These are phyloP conservation scores for Charina bottae DNA, from an alignment of 2,113 vertebrate genomes.

Conservation along the genomic window DNA sequence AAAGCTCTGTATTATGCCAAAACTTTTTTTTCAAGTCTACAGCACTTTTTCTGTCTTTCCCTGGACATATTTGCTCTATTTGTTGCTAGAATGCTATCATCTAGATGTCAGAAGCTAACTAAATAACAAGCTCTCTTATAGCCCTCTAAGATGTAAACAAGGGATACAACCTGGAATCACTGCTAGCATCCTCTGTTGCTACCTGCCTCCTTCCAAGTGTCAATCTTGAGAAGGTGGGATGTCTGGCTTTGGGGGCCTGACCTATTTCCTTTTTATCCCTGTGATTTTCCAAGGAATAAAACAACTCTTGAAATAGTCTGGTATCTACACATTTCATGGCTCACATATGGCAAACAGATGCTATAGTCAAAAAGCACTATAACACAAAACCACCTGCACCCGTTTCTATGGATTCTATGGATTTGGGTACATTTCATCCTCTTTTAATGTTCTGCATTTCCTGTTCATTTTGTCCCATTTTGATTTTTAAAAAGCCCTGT, in stretches of 20 bases:
- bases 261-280: slow-evolving; percentile 1
- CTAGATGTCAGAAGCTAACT: not conserved
- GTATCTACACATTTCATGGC: not conserved
- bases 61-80: not conserved
- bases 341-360: not conserved
- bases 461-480: not conserved
- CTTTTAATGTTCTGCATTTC: not conserved
- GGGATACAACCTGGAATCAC: not conserved
- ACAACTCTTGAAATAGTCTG: not conserved
- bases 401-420: not conserved
- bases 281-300: slow-evolving; percentile 9
- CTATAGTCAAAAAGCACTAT: not conserved
- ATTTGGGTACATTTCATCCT: not conserved
- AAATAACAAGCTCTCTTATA: not conserved
- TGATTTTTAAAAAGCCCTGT: not conserved
- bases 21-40: not conserved
- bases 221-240: not conserved
- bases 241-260: not conserved
- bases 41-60: not conserved
- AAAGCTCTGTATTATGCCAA: not conserved
- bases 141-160: not conserved
- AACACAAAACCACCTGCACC: not conserved
- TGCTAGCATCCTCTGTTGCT: not conserved
- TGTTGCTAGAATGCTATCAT: not conserved
- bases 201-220: not conserved